Evolutionary conservation across 2,888 invertebrate genomes (phyloP).

Genomic region (Brachyopa scutellaris): DNA sequence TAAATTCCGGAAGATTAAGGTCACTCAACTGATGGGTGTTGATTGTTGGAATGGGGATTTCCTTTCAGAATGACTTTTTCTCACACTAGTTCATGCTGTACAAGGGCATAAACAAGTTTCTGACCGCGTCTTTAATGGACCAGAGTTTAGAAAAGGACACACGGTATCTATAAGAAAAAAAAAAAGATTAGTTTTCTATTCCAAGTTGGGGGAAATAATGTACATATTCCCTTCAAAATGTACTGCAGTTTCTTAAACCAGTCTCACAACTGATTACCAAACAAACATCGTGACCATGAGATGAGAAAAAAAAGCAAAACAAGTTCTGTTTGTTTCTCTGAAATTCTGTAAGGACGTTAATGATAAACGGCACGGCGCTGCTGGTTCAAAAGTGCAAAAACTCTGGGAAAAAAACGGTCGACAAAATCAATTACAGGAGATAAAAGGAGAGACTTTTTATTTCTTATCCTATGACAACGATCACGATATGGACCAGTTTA

Average conservation of each 20-base stretch:
- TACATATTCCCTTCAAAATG: too few relatives aligned
- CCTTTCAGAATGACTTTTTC: slow-evolving; percentile 8
- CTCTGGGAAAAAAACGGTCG: slow-evolving; percentile 47
- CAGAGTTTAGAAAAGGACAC: background rate
- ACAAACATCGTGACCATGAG: background rate
- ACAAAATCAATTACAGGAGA: slow-evolving; percentile 41
- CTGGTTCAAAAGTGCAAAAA: slow-evolving; percentile 36
- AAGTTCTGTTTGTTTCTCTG: slow-evolving; percentile 35
- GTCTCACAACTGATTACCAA: slow-evolving; percentile 29
- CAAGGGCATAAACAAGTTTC: slow-evolving; percentile 26
- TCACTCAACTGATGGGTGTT: slow-evolving; percentile 23
- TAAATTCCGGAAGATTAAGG: slow-evolving; percentile 1
- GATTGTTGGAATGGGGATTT: slow-evolving; percentile 27
- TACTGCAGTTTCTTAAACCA: slow-evolving; percentile 24
- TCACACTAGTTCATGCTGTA: slow-evolving; percentile 5
- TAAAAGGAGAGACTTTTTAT: slow-evolving; percentile 19
- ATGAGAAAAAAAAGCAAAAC: slow-evolving; percentile 2
- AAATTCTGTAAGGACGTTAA: slow-evolving; percentile 26
- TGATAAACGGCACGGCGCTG: slow-evolving; percentile 21
- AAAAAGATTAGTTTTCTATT: slow-evolving; percentile 8
- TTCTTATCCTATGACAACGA: slow-evolving; percentile 24
- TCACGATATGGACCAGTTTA: slow-evolving; percentile 65
- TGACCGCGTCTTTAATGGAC: background rate
- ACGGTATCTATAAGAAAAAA: background rate
- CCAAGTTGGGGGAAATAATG: background rate